Percentiles rank a stretch among this genome's conserved stretches.
Conservation (phyloP, 1,140 invertebrate genomes). For the Drosophila ambigua region DNA sequence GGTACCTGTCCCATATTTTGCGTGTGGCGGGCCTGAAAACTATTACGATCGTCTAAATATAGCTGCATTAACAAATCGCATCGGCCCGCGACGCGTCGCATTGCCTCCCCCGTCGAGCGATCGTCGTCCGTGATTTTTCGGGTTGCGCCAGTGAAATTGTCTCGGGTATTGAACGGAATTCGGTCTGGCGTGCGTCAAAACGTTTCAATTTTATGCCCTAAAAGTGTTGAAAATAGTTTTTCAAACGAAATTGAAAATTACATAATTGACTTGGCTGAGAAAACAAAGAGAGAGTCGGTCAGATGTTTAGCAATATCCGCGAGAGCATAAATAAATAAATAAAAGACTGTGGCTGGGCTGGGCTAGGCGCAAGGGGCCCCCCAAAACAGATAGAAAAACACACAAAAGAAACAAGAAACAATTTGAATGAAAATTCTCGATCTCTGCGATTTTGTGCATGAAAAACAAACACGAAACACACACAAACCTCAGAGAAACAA, state of each 20-base stretch:
- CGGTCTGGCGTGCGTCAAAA: conserved; percentile 33
- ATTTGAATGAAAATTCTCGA: conserved; percentile 56
- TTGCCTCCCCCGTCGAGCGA: conserved; percentile 2
- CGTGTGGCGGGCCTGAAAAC: conserved; percentile 20
- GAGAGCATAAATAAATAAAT: conserved; percentile 60
- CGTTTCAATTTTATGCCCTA: conserved; percentile 62
- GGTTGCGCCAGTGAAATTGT: conserved; percentile 1
- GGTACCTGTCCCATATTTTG: conserved; percentile 5
- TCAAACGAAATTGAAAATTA: conserved; percentile 61
- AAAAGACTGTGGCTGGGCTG: conserved; percentile 14
- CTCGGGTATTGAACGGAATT: conserved; percentile 40
- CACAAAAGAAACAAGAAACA: conserved; percentile 44
- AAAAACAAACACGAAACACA: too few relatives aligned
- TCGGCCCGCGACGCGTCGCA: conserved; percentile 8
- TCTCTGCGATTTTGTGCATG: conserved; percentile 8
- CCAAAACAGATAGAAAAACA: conserved; percentile 29
- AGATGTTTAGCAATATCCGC: conserved; percentile 51
- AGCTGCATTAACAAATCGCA: conserved; percentile 68
- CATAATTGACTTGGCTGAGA: conserved; percentile 52
- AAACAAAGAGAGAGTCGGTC: conserved; percentile 9
- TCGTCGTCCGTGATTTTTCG: conserved; percentile 4
- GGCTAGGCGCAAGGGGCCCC: conserved; percentile 3
- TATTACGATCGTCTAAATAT: conserved; percentile 61
- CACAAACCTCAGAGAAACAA: conserved; percentile 6
- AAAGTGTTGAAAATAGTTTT: conserved; percentile 65